These are phyloP conservation scores for Prorops nasuta DNA, from an alignment of 1,140 invertebrate genomes.

Conservation along the genomic window DNA sequence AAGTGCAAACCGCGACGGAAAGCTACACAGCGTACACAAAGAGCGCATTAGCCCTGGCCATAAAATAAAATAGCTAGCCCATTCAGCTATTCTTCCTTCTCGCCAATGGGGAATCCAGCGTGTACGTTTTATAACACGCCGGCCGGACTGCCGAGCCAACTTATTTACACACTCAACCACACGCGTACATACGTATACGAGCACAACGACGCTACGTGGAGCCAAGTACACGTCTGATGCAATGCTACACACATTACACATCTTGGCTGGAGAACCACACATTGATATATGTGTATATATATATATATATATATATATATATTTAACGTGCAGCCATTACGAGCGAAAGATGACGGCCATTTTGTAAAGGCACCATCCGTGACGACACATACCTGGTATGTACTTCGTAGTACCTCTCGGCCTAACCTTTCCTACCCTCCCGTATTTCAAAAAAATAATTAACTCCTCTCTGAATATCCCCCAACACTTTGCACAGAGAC, in stretches of 20 bases:
- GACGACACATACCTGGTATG: slow-evolving; percentile 17
- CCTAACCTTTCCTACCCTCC: neutral
- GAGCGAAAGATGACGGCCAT: slow-evolving; percentile 21
- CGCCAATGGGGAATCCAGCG: slow-evolving; percentile 11
- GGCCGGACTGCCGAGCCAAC: slow-evolving; percentile 11
- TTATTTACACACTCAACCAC: slow-evolving; percentile 15
- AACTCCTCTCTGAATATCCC: no score
- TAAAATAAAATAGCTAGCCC: slow-evolving; percentile 53
- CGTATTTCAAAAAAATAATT: slow-evolving; percentile 7
- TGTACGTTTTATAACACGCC: neutral
- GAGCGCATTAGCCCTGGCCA: slow-evolving; percentile 53
- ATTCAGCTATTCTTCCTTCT: slow-evolving; percentile 18
- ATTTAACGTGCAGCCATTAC: slow-evolving; percentile 17
- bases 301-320: slow-evolving; percentile 12
- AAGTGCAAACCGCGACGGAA: slow-evolving; percentile 47
- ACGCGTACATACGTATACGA: neutral
- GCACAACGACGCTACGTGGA: slow-evolving; percentile 7
- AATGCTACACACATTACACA: neutral
- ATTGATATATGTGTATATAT: neutral
- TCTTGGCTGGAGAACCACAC: neutral
- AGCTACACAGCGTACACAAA: slow-evolving; percentile 53
- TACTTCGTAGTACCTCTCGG: neutral
- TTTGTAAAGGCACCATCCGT: slow-evolving; percentile 23
- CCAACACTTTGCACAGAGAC: neutral
- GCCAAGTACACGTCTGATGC: slow-evolving; percentile 1